These are phyloP conservation scores for Luehdorfia chinensis DNA, from an alignment of 1,140 invertebrate species.

Conservation along the genomic window DNA sequence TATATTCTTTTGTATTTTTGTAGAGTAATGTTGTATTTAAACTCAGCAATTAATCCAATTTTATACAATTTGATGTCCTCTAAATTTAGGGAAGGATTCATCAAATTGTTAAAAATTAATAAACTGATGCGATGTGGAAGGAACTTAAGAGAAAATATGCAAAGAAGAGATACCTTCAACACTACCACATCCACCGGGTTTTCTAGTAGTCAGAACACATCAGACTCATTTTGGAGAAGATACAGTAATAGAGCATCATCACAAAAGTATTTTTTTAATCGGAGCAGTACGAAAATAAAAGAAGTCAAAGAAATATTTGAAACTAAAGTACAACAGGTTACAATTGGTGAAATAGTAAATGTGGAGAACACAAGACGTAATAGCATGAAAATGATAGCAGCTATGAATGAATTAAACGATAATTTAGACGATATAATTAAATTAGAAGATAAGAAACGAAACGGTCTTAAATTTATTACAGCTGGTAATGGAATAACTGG, in stretches of 20 bases:
- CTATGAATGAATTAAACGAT: conserved; percentile 58
- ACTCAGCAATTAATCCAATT: conserved; percentile 94
- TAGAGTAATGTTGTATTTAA: conserved; percentile 91
- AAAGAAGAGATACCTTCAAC: conserved; percentile 73
- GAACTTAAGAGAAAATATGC: conserved; percentile 67
- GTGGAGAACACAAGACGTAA: conserved; percentile 72
- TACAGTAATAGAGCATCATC: conserved; percentile 72
- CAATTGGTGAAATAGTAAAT: conserved; percentile 70
- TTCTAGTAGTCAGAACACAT: conserved; percentile 72
- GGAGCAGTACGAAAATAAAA: conserved; percentile 60
- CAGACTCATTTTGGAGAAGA: conserved; percentile 73
- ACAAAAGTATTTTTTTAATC: conserved; percentile 60
- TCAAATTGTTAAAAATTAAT: conserved; percentile 78
- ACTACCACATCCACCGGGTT: conserved; percentile 74
- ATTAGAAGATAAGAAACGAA: conserved; percentile 25
- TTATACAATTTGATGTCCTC: conserved; percentile 95
- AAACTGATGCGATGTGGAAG: conserved; percentile 65
- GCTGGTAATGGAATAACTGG: conserved; percentile 22
- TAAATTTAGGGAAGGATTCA: conserved; percentile 91
- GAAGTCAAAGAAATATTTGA: conserved; percentile 43
- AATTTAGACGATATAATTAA: conserved; percentile 36
- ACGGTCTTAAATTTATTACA: conserved; percentile 18
- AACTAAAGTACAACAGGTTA: conserved; percentile 53
- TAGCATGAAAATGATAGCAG: conserved; percentile 72
- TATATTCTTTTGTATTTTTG: conserved; percentile 92